Percentiles rank a stretch among this genome's conserved stretches.
Conservation (phyloP, 1,140 invertebrate genomes). For the Megathymus violae region DNA sequence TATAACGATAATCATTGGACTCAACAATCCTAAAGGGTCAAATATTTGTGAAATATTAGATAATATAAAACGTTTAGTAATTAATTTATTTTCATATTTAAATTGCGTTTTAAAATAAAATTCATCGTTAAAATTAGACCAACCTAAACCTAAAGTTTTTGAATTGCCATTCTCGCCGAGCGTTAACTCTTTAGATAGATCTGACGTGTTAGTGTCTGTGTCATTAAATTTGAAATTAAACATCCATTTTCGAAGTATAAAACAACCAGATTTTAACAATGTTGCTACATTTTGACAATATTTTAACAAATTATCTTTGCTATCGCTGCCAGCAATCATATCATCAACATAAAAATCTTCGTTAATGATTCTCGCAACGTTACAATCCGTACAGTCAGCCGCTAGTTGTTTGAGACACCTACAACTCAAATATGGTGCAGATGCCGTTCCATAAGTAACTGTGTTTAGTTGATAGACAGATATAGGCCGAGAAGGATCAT, state of each 20-base stretch:
- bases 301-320: conserved; percentile 4
- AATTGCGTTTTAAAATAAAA: conserved; percentile 23
- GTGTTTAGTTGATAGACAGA: too few species aligned
- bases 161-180: conserved; percentile 11
- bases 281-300: conserved; percentile 12
- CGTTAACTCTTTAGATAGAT: conserved; percentile 7
- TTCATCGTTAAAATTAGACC: conserved; percentile 16
- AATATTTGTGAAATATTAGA: conserved; percentile 32
- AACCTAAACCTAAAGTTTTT: conserved; percentile 31
- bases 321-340: conserved; percentile 24
- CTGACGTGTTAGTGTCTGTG: neutral
- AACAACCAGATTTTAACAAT: conserved; percentile 18
- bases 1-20: conserved; percentile 18
- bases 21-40: conserved; percentile 30
- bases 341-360: conserved; percentile 42
- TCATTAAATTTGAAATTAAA: conserved; percentile 8
- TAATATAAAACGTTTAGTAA: conserved; percentile 21
- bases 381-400: conserved; percentile 29
- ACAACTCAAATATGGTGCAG: too few species aligned
- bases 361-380: conserved; percentile 17
- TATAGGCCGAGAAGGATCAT: conserved; percentile 12
- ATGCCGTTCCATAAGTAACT: too few species aligned
- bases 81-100: neutral
- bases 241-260: conserved; percentile 19
- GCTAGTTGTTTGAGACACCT: too few species aligned